These are phyloP conservation scores for Mugil cephalus DNA, from an alignment of 2,113 vertebrate genomes.

Conservation along the genomic window DNA sequence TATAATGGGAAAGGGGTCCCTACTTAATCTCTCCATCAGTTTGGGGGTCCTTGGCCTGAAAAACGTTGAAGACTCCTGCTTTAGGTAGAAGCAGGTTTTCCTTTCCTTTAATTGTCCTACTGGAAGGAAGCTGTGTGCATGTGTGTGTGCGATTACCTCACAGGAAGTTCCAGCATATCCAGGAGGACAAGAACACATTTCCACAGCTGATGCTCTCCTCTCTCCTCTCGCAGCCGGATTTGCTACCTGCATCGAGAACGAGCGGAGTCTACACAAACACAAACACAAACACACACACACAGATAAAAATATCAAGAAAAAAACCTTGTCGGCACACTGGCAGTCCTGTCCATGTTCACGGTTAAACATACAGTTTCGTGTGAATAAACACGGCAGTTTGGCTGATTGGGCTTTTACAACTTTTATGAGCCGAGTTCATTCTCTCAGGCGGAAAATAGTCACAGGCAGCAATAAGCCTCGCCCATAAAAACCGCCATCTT, in stretches of 20 bases:
- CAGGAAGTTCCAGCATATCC: conserved; percentile 78
- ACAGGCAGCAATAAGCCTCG: not conserved
- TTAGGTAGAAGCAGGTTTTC: too few species aligned
- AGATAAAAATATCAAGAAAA: conserved; percentile 6
- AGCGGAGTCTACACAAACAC: conserved; percentile 66
- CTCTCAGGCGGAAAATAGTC: conserved; percentile 21
- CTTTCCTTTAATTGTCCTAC: too few species aligned
- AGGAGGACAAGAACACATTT: conserved; percentile 75
- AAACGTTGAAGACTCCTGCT: too few species aligned
- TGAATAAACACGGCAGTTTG: conserved; percentile 11
- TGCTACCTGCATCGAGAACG: conserved; percentile 76
- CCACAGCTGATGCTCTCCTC: conserved; percentile 70
- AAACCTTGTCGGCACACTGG: not conserved
- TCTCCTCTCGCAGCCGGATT: conserved; percentile 56
- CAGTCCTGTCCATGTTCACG: not conserved
- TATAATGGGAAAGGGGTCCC: too few species aligned
- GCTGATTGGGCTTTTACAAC: conserved; percentile 17
- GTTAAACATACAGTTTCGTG: conserved; percentile 1
- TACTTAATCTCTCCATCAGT: too few species aligned
- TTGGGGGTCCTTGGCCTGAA: too few species aligned
- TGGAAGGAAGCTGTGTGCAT: not conserved
- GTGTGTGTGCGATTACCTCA: conserved; percentile 67
- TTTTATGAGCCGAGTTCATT: conserved; percentile 13
- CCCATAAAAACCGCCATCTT: conserved; percentile 2
- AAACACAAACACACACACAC: conserved; percentile 7